phyloP scores from a whole-genome alignment of 2,797 vertebrate species.

The Erpetoichthys calabaricus region DNA sequence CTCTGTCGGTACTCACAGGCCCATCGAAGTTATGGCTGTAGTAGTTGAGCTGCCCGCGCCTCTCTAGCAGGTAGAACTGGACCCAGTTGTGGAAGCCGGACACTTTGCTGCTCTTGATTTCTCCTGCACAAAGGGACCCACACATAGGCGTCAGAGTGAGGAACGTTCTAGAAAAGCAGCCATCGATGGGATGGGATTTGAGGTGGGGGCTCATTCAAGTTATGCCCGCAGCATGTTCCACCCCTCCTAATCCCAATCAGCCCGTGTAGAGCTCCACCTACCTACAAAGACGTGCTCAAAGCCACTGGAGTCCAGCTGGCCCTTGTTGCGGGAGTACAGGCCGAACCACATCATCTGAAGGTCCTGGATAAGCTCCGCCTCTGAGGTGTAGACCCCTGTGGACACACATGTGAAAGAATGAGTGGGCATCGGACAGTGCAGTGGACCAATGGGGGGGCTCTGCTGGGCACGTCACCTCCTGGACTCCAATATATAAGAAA shows the following conservation, averaged over 20 bases:
- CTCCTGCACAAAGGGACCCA: conserved; percentile 44
- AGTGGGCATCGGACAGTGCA: not conserved
- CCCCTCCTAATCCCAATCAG: no score
- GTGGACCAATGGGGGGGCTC: no score
- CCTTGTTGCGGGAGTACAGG: conserved; percentile 63
- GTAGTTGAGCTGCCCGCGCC: conserved; percentile 63
- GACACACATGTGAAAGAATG: conserved; percentile 1
- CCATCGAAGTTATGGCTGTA: conserved; percentile 80
- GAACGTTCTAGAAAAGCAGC: not conserved
- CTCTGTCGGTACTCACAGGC: conserved; percentile 52
- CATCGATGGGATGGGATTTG: no score
- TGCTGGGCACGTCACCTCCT: not conserved
- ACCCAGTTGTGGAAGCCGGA: conserved; percentile 93
- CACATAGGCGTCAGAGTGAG: not conserved
- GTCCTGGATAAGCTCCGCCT: conserved; percentile 60
- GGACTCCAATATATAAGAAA: not conserved
- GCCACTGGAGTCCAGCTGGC: conserved; percentile 68
- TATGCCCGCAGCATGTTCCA: no score
- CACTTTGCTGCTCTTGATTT: conserved; percentile 71
- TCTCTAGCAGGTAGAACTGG: conserved; percentile 77
- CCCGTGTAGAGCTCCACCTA: conserved; percentile 18
- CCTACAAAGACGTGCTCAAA: conserved; percentile 92
- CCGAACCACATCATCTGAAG: conserved; percentile 94
- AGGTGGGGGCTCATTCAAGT: no score
- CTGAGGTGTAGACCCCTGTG: conserved; percentile 58